Conservation (phyloP, 2,113 vertebrate species). For the Grantiella picta region DNA sequence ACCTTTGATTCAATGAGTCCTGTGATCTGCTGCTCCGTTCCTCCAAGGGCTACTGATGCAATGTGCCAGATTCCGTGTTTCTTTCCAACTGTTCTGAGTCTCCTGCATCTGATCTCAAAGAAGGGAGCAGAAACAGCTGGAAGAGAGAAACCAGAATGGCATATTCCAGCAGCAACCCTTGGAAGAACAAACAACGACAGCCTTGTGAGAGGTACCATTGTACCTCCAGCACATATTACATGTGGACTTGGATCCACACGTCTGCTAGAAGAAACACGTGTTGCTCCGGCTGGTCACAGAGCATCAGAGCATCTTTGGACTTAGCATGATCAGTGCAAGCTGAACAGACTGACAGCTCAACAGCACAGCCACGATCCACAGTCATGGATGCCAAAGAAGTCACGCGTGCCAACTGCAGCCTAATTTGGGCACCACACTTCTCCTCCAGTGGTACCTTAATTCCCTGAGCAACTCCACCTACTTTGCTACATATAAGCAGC, state of each 20-base stretch:
- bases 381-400: not conserved
- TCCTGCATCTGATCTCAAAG: constrained; percentile 74
- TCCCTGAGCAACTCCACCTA: constrained; percentile 1
- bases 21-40: constrained; percentile 53
- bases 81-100: constrained; percentile 72
- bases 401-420: fast-evolving
- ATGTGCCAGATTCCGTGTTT: constrained; percentile 67
- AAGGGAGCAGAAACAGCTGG: constrained; percentile 71
- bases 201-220: constrained; percentile 32
- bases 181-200: constrained; percentile 56
- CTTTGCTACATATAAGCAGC: not conserved
- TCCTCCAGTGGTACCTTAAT: not conserved
- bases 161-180: constrained; percentile 68
- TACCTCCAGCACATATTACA: not conserved
- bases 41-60: constrained; percentile 68
- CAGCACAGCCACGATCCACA: not conserved
- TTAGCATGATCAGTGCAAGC: not conserved
- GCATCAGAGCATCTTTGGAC: not conserved
- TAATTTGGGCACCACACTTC: not conserved
- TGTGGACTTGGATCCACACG: not conserved
- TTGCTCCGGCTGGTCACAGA: not conserved
- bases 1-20: constrained; percentile 61
- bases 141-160: constrained; percentile 73
- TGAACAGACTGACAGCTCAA: not conserved
- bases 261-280: not conserved